Percentiles rank a stretch among this genome's conserved stretches.
phyloP scores from a whole-genome alignment of 2,113 vertebrate genomes.

The Pteronura brasiliensis region DNA sequence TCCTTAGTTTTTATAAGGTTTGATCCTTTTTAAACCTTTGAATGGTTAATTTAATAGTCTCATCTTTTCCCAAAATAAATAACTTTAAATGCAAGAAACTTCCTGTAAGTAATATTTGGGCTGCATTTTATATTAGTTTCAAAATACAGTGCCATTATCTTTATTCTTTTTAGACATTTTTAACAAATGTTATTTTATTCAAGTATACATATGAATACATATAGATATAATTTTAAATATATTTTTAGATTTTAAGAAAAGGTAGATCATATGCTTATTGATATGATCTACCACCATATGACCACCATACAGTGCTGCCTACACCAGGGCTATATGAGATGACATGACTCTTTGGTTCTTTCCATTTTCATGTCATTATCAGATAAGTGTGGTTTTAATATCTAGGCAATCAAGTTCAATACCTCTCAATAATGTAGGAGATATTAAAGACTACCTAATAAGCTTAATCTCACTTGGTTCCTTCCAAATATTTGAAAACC shows the following conservation, averaged over 20 bases:
- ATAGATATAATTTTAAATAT: neutral
- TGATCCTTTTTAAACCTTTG: neutral
- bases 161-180: neutral
- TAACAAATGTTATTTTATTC: neutral
- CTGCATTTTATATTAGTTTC: neutral
- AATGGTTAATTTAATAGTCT: neutral
- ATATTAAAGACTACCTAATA: neutral
- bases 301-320: neutral
- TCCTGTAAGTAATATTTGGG: neutral
- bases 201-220: neutral
- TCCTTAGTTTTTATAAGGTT: neutral
- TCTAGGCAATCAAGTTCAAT: neutral
- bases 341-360: neutral
- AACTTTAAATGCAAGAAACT: neutral
- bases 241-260: neutral
- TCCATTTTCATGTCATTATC: neutral
- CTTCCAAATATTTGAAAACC: constrained; percentile 31
- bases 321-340: accelerated
- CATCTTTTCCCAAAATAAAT: neutral
- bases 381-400: neutral
- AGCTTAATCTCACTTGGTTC: neutral
- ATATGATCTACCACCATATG: too few species aligned
- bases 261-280: neutral
- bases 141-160: neutral
- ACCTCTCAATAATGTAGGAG: neutral